Evolutionary conservation across 2,797 vertebrate genomes (phyloP).

Genomic region (Hemibagrus guttatus): DNA sequence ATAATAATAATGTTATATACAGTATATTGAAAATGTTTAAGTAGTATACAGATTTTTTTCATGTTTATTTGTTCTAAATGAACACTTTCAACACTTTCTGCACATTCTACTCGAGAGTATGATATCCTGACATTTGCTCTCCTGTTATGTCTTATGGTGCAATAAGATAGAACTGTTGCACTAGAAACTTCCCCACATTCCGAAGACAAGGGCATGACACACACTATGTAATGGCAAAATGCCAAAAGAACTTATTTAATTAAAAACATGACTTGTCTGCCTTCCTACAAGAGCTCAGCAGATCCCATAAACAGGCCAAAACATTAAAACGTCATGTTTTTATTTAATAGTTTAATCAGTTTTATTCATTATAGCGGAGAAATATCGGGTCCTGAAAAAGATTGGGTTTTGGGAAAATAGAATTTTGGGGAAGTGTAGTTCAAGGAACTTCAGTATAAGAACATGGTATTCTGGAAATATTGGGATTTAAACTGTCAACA

Average conservation of each 20-base stretch:
- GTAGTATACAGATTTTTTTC: too few species aligned
- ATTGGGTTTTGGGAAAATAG: neutral
- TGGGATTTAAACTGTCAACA: neutral
- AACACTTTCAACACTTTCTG: too few species aligned
- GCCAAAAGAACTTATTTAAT: neutral
- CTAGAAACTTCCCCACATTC: neutral
- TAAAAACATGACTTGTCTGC: neutral
- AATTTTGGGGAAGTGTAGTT: neutral
- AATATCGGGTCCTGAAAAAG: neutral
- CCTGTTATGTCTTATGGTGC: neutral
- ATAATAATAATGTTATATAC: too few species aligned
- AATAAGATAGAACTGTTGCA: neutral
- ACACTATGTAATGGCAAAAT: neutral
- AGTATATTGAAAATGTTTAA: too few species aligned
- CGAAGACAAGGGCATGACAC: neutral
- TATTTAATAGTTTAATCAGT: neutral
- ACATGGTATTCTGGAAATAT: neutral
- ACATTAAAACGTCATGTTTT: neutral
- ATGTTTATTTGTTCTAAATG: too few species aligned
- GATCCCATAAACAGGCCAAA: neutral
- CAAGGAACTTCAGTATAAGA: too few species aligned
- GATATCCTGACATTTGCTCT: neutral
- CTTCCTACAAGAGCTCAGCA: neutral
- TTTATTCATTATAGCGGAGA: too few species aligned
- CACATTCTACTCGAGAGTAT: too few species aligned